Evolutionary conservation across 92 coral and sea anemone species (phyloP).

Genomic region (Phymanthus crucifer): DNA sequence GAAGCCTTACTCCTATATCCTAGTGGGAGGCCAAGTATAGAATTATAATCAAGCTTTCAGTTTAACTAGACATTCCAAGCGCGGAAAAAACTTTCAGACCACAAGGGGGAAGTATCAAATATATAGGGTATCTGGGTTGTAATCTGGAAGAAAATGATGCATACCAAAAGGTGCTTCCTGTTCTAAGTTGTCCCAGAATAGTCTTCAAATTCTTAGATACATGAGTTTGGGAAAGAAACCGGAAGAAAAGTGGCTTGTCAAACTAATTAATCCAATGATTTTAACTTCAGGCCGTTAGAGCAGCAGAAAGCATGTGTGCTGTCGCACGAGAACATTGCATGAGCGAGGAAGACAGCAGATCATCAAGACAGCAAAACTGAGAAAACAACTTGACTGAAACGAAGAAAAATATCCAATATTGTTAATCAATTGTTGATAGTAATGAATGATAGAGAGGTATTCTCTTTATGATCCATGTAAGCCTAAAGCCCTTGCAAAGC

Average conservation of each 20-base stretch:
- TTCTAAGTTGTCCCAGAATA: no score
- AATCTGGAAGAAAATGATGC: no score
- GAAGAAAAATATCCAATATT: not conserved
- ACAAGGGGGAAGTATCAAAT: no score
- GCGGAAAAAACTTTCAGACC: no score
- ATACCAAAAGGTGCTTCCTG: no score
- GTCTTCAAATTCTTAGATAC: no score
- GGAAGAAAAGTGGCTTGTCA: not conserved
- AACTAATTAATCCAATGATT: not conserved
- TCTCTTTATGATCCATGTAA: not conserved
- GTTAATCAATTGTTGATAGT: not conserved
- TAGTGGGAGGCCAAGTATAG: no score
- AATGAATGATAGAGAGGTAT: not conserved
- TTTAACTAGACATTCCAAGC: no score
- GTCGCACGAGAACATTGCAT: slow-evolving; percentile 7
- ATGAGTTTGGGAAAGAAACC: no score
- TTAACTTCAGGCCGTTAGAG: not conserved
- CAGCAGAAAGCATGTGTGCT: slow-evolving; percentile 5
- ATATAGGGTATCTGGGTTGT: no score
- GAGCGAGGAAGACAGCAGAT: not conserved
- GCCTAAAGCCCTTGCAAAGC: not conserved
- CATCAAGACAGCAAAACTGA: slow-evolving; percentile 5
- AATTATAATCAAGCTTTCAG: no score
- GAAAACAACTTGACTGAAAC: not conserved
- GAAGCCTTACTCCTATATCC: no score